These are phyloP conservation scores for Trichosurus vulpecula DNA, from an alignment of 2,797 vertebrate species.

Conservation along the genomic window DNA sequence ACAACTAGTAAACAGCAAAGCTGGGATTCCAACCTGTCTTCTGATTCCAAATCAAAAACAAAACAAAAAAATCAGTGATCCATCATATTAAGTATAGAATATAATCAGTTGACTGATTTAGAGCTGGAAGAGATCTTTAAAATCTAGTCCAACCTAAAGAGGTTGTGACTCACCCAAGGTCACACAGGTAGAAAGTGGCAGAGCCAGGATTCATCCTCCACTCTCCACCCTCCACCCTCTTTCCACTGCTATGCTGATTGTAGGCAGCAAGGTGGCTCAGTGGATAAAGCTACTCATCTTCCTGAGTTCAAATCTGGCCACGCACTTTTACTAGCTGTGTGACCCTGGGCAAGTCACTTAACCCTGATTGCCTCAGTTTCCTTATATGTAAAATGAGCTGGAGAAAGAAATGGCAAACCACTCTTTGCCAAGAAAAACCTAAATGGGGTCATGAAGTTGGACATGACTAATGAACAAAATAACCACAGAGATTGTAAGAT, in stretches of 20 bases:
- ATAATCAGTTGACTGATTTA: not conserved
- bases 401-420: not conserved
- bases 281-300: not conserved
- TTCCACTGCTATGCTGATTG: not conserved
- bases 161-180: not conserved
- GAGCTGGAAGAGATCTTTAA: not conserved
- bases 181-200: not conserved
- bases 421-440: not conserved
- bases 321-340: not conserved
- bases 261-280: not conserved
- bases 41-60: not conserved
- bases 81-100: not conserved
- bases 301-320: not conserved
- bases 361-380: not conserved
- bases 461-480: not conserved
- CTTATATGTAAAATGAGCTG: not conserved
- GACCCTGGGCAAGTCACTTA: not conserved
- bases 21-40: no score
- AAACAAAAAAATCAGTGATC: not conserved
- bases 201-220: not conserved
- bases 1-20: no score
- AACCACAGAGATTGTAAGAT: not conserved
- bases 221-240: not conserved
- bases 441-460: not conserved
- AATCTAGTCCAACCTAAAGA: not conserved